Evolutionary conservation across 2,113 vertebrate species (phyloP), one percentile per base, ranked within the genome.

Genomic region (Eupsittula cactorum): DNA sequence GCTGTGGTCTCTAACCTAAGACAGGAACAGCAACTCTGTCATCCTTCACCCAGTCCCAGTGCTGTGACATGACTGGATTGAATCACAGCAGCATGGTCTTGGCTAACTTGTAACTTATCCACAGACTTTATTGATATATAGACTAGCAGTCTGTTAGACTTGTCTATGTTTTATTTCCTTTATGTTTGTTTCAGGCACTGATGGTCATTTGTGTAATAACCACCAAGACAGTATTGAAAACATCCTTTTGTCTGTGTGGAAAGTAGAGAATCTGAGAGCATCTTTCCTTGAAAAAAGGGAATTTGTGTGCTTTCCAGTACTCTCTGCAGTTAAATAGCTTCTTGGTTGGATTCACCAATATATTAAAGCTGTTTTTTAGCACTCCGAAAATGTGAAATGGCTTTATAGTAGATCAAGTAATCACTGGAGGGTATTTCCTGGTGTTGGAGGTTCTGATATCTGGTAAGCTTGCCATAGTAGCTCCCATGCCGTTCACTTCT

Each of bases 391-490:
- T 77, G 70, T 31, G 67, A 77, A 96, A 93, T 65, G n/a, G 31
- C 60, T 88, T 93, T 80, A 53, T 39, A 94, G 76, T 31, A 86
- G 46, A 95, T 86, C 63, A 93, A 24, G 64, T 69, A 90, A 81
- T 73, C 80, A 63, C 73, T 94, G 80, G 76, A 90, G 79, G 50
- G 50, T 52, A 33, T 94, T 89, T 91, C 11, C 83, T 82, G 20
- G 28, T 86, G 24, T 53, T 86, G 60, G 60, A 81, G 24, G 28
- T 67, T 65, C 63, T 83, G 67, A 55, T 23, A 64, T 29, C 63
- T 86, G 15, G 11, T 42, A 18, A 69, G 60, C 41, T 53, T 93
- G 71, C 68, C 20, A 44, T 62, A 27, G 52, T 44, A 86, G 46
- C 73, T 88, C 37, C 69, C 18, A 19, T 80, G 6, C 11, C 20